Conservation (phyloP, 2,797 vertebrate species). For the Kryptolebias ocellatus region DNA sequence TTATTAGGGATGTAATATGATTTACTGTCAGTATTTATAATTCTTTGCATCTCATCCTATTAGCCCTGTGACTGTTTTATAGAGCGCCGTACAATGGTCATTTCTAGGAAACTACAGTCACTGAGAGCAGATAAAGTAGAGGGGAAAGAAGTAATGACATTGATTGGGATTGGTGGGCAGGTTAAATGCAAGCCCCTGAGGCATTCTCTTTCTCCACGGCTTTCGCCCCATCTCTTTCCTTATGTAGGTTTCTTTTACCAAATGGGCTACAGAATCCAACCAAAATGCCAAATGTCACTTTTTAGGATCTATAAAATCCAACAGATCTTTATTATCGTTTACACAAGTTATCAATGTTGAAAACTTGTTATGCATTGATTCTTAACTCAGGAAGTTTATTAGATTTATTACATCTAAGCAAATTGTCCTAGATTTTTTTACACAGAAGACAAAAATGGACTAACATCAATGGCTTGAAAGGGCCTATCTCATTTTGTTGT, state of each 20-base stretch:
- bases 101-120: constrained; percentile 90
- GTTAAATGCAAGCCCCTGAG: constrained; percentile 76
- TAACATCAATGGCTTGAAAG: neutral
- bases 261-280: constrained; percentile 44
- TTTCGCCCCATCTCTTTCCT: constrained; percentile 34
- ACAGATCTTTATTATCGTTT: constrained; percentile 60
- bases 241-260: constrained; percentile 43
- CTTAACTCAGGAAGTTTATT: constrained; percentile 36
- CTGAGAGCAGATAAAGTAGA: constrained; percentile 85
- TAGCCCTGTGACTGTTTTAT: constrained; percentile 97
- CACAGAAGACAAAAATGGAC: neutral
- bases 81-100: constrained; percentile 91
- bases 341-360: constrained; percentile 47
- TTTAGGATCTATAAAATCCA: constrained; percentile 61
- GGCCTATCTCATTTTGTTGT: neutral
- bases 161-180: constrained; percentile 91
- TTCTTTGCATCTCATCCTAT: constrained; percentile 99
- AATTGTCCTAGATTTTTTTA: constrained; percentile 8
- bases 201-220: constrained; percentile 53
- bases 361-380: constrained; percentile 50
- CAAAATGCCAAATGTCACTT: constrained; percentile 62
- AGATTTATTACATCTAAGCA: constrained; percentile 1
- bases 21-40: constrained; percentile 99
- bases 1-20: constrained; percentile 99
- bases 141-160: constrained; percentile 92